These are phyloP conservation scores for Chromoteleia sp. DNA, from an alignment of 2,888 invertebrate species.

Conservation along the genomic window DNA sequence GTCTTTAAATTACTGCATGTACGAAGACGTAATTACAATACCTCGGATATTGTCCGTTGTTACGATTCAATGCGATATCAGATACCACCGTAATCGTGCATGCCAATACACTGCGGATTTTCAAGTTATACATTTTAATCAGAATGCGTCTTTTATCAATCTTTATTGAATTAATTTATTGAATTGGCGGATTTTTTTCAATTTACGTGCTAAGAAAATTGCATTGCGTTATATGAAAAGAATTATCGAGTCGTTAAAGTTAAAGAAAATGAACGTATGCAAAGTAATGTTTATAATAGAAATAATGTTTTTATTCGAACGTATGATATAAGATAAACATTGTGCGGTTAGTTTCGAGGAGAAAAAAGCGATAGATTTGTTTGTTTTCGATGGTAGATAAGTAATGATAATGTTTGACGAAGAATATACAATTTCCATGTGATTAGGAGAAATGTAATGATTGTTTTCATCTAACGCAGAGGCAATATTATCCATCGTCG, in stretches of 20 bases:
- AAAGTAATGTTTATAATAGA: too few relatives aligned
- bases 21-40: conserved; percentile 63
- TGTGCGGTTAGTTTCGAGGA: neutral
- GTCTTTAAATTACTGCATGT: conserved; percentile 55
- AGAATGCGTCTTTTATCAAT: conserved; percentile 22
- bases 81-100: conserved; percentile 40
- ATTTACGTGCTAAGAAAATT: neutral
- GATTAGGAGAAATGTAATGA: conserved; percentile 16
- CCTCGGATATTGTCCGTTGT: conserved; percentile 50
- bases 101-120: conserved; percentile 39
- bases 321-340: neutral
- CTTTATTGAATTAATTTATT: conserved; percentile 10
- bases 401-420: conserved; percentile 9
- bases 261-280: too few relatives aligned
- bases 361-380: conserved; percentile 7
- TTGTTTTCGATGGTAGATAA: conserved; percentile 11
- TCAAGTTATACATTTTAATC: conserved; percentile 53
- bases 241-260: neutral
- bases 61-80: conserved; percentile 46
- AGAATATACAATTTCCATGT: conserved; percentile 8
- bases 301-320: too few relatives aligned
- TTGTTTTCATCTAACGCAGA: conserved; percentile 10
- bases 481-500: conserved; percentile 21
- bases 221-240: neutral
- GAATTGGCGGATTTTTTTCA: neutral